phyloP scores from a whole-genome alignment of 1,140 invertebrate species.

The Philaenus spumarius region DNA sequence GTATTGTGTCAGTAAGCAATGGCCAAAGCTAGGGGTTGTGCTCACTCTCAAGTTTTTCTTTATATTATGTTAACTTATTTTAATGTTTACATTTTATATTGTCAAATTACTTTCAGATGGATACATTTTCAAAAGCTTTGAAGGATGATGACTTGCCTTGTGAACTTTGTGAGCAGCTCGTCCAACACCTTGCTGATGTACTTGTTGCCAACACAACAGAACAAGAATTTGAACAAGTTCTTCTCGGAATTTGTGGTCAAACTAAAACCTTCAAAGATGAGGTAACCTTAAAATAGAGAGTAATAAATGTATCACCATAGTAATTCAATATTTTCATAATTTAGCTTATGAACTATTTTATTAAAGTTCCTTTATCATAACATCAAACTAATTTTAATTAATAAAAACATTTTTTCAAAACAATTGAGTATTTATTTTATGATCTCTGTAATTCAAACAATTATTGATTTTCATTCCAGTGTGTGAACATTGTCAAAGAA shows the following conservation, averaged over 20 bases:
- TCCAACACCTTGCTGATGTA: slow-evolving; percentile 68
- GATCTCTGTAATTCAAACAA: no score
- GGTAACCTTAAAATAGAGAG: slow-evolving; percentile 32
- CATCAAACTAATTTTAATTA: no score
- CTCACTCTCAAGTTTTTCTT: no score
- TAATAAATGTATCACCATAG: no score
- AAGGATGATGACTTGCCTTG: slow-evolving; percentile 64
- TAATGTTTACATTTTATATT: no score
- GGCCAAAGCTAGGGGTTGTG: no score
- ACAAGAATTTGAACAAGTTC: slow-evolving; percentile 66
- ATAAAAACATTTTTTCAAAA: no score
- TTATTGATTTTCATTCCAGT: slow-evolving; percentile 40
- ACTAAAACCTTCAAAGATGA: slow-evolving; percentile 34
- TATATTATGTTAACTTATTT: no score
- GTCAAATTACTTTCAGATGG: no score
- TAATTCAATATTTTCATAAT: not conserved
- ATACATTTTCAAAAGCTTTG: not conserved
- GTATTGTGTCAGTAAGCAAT: no score
- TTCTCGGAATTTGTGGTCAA: slow-evolving; percentile 47
- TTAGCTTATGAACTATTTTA: not conserved
- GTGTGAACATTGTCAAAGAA: slow-evolving; percentile 61
- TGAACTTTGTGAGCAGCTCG: slow-evolving; percentile 75
- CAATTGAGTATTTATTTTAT: no score
- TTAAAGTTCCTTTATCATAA: no score
- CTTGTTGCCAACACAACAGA: slow-evolving; percentile 81